Evolutionary conservation across 2,113 vertebrate genomes (phyloP), one percentile per base, ranked within the genome.

Genomic region (Sinocyclocheilus maitianheensis): DNA sequence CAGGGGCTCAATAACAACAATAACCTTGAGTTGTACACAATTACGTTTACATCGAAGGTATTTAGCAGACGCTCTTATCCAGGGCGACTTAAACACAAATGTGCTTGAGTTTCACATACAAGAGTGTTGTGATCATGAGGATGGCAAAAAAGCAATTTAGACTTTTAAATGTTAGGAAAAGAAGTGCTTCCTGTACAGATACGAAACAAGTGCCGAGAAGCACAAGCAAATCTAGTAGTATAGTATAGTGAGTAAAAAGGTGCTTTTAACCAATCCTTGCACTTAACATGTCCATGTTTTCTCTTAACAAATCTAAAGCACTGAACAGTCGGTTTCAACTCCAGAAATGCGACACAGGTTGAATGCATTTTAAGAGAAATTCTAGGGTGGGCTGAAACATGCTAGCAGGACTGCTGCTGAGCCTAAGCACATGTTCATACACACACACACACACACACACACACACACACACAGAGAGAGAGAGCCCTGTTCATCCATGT

Each of bases 371-470:
- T 76, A 88, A 86, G 75, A 86, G 46, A 81, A 72, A 72, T 83
- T 82, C 75, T 83, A 30, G 34, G 71, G 65, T 86, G 84, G 76
- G 65, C 75, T 55, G 62, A 77, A 80, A 84, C 84, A 80, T 77
- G 30, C 72, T 55, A 74, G 72, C 87, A 84, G 84, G 83, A 86
- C 69, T 65, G 62, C 86, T 63, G 83, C 62, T 74, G 77, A 82
- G 77, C 83, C 85, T 84, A 77, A 89, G 85, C 88, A 81, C 62
- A 81, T 89, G 71, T 89, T 85, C 83, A 55, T 34, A 46, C 69
- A 77, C 48, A 76, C 24, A 72, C 37, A 55, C 43, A 76, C 46
- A 78, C 46, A 43, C 76, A 84, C 37, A 62, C 53, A 77, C 53
- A 81, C 81, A 74, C 34, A 80, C 76, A 43, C 76, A 84, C 37